A percentile compares a stretch with the other conserved stretches of the same genome.
Conservation (phyloP, 2,888 invertebrate genomes). For the Brachylomia viminalis region DNA sequence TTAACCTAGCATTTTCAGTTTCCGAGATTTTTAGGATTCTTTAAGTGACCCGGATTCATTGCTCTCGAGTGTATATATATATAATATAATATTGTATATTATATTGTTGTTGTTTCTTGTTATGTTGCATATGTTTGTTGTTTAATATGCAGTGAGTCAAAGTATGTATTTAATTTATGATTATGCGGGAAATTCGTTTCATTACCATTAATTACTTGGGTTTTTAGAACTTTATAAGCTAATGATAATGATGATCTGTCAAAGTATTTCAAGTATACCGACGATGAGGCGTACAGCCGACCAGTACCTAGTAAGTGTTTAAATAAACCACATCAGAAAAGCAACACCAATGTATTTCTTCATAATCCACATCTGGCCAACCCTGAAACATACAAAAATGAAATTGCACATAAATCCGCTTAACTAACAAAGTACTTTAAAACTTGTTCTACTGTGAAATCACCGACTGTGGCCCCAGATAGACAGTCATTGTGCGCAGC, state of each 20-base stretch:
- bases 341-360: background rate
- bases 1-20: no score
- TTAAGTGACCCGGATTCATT: no score
- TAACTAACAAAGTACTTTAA: constrained; percentile 62
- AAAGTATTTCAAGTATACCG: background rate
- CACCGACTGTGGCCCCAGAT: constrained; percentile 72
- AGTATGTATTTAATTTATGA: constrained; percentile 20
- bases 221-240: background rate
- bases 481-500: constrained; percentile 82
- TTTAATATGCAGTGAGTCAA: constrained; percentile 19
- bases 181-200: constrained; percentile 2
- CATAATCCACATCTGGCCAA: constrained; percentile 7
- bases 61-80: no score
- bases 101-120: no score
- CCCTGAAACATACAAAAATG: constrained; percentile 37
- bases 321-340: background rate
- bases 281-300: background rate
- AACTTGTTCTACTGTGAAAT: constrained; percentile 70
- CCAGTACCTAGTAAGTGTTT: background rate
- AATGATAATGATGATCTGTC: background rate
- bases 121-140: no score
- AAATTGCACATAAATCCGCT: constrained; percentile 64
- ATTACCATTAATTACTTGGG: background rate
- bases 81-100: no score
- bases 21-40: no score